These are phyloP conservation scores for Sebastes nivosus DNA, from an alignment of 2,797 vertebrate species.

Conservation along the genomic window DNA sequence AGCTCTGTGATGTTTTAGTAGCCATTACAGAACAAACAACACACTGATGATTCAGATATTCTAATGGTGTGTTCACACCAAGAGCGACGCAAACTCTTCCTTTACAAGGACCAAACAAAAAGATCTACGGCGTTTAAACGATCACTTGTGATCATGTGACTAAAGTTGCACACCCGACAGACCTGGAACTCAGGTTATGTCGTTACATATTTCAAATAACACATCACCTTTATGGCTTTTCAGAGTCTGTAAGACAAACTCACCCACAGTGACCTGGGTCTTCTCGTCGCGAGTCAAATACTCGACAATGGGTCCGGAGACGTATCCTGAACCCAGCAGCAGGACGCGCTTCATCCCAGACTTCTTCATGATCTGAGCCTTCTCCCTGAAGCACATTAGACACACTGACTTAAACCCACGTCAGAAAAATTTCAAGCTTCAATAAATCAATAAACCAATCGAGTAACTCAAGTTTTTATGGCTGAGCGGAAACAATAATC, in stretches of 20 bases:
- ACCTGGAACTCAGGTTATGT: background rate
- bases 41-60: too few species aligned
- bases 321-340: slow-evolving; percentile 94
- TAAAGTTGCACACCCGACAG: background rate
- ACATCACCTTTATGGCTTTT: background rate
- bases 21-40: background rate
- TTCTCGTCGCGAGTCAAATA: slow-evolving; percentile 90
- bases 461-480: background rate
- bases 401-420: background rate
- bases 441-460: too few species aligned
- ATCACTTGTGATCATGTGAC: background rate
- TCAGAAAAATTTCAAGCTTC: background rate
- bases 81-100: too few species aligned
- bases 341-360: slow-evolving; percentile 88
- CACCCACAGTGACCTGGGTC: slow-evolving; percentile 92
- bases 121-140: background rate
- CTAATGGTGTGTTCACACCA: too few species aligned
- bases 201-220: too few species aligned
- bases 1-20: background rate
- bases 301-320: slow-evolving; percentile 92
- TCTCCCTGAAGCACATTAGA: slow-evolving; percentile 59
- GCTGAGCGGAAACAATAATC: background rate
- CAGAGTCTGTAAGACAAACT: slow-evolving; percentile 25
- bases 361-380: slow-evolving; percentile 80
- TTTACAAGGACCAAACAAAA: background rate